A percentile compares a stretch with the other conserved stretches of the same genome.
These are phyloP conservation scores for Meleagris gallopavo DNA, from an alignment of 2,113 vertebrate genomes.

Conservation along the genomic window DNA sequence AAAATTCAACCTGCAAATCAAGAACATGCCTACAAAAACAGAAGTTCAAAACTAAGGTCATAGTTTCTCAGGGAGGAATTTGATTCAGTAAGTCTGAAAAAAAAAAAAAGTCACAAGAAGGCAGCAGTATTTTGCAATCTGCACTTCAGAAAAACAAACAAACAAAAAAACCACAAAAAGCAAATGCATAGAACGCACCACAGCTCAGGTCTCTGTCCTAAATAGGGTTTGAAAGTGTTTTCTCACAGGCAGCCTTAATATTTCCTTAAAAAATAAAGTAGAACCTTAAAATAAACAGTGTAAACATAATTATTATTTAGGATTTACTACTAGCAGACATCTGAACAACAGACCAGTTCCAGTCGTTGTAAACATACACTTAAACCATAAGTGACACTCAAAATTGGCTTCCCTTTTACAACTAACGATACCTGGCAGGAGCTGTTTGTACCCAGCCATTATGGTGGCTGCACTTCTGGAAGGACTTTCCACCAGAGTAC, in stretches of 20 bases:
- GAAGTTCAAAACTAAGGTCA: background rate
- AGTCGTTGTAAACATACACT: background rate
- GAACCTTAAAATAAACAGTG: background rate
- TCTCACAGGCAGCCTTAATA: background rate
- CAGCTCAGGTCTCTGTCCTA: background rate
- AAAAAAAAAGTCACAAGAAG: background rate
- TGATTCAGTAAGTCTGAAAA: background rate
- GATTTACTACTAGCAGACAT: background rate
- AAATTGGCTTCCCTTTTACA: background rate
- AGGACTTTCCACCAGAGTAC: background rate
- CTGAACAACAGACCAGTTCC: background rate
- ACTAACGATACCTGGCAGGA: background rate
- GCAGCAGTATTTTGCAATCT: background rate
- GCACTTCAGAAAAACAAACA: background rate
- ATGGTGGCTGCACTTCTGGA: background rate
- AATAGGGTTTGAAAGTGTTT: background rate
- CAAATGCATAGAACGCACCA: background rate
- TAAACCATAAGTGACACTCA: background rate
- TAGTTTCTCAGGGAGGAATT: background rate
- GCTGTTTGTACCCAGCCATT: accelerated
- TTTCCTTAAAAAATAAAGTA: background rate
- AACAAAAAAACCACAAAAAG: background rate
- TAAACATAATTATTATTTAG: background rate
- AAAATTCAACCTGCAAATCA: background rate
- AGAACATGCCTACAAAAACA: background rate